Conservation (phyloP, 2,113 vertebrate genomes). For the Atractosteus spatula region DNA sequence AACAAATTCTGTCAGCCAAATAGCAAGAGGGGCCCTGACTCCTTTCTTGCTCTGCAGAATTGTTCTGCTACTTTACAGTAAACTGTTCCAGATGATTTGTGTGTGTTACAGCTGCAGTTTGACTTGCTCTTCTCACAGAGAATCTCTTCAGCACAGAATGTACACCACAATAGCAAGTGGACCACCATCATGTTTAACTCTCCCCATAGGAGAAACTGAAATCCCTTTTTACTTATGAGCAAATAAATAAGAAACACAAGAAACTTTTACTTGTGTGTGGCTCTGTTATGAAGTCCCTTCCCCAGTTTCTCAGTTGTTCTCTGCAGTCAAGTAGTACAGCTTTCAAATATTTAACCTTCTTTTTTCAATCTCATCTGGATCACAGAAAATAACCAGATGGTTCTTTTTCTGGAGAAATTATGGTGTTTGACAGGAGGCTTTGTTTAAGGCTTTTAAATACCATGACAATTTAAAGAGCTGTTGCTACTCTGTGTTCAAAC, state of each 20-base stretch:
- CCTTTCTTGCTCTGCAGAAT: conserved; percentile 69
- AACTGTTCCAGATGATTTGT: conserved; percentile 82
- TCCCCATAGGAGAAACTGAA: conserved; percentile 49
- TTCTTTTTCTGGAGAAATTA: too few relatives aligned
- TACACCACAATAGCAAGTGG: conserved; percentile 46
- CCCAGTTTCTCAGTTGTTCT: conserved; percentile 56
- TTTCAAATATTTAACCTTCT: too few relatives aligned
- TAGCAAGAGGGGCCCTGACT: conserved; percentile 69
- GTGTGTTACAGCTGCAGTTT: conserved; percentile 26
- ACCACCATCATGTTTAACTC: conserved; percentile 51
- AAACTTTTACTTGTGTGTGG: conserved; percentile 44
- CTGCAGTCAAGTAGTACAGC: conserved; percentile 25
- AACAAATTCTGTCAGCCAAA: conserved; percentile 70
- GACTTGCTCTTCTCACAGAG: conserved; percentile 48
- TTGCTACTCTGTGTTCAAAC: too few relatives aligned
- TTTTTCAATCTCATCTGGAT: too few relatives aligned
- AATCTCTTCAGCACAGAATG: background rate
- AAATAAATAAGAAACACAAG: conserved; percentile 45
- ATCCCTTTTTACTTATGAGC: conserved; percentile 41
- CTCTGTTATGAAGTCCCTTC: conserved; percentile 60
- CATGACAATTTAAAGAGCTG: too few relatives aligned
- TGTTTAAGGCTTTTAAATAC: too few relatives aligned
- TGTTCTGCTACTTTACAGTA: conserved; percentile 72
- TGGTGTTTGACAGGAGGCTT: too few relatives aligned
- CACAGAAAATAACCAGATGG: too few relatives aligned